Percentiles rank a stretch among this genome's conserved stretches.
These are phyloP conservation scores for Iguana delicatissima DNA, from an alignment of 2,797 vertebrate species.

Conservation along the genomic window DNA sequence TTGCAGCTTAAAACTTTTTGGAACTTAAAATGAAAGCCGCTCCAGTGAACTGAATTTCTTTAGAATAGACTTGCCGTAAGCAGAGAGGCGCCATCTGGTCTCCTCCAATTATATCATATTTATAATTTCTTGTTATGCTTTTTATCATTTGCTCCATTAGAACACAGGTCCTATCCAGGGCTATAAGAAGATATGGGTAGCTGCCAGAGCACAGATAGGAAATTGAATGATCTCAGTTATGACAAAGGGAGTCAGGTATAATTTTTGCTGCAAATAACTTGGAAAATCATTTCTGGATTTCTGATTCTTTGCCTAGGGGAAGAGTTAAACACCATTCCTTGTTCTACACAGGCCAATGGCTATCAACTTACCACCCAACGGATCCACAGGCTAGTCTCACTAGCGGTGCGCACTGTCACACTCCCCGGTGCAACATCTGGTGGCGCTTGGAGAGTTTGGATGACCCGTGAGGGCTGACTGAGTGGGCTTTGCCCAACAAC, in stretches of 20 bases:
- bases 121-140: neutral
- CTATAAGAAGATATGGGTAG: neutral
- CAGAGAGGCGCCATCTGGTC: neutral
- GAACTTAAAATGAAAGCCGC: neutral
- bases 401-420: slow-evolving; percentile 87
- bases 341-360: accelerated
- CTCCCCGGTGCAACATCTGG: slow-evolving; percentile 89
- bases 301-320: accelerated
- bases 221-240: neutral
- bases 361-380: slow-evolving; percentile 88
- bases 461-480: slow-evolving; percentile 90
- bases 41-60: neutral
- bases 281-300: neutral
- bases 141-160: neutral
- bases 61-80: neutral
- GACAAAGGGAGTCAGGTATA: neutral
- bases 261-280: accelerated
- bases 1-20: slow-evolving; percentile 5
- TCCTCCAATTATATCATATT: neutral
- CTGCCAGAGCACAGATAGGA: neutral
- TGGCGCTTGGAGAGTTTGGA: slow-evolving; percentile 93
- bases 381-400: slow-evolving; percentile 91
- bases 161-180: neutral
- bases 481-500: slow-evolving; percentile 89
- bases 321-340: neutral